Evolutionary conservation across 2,888 invertebrate species (phyloP), one percentile per base, ranked within the genome.

Genomic region (Resseliella maxima): DNA sequence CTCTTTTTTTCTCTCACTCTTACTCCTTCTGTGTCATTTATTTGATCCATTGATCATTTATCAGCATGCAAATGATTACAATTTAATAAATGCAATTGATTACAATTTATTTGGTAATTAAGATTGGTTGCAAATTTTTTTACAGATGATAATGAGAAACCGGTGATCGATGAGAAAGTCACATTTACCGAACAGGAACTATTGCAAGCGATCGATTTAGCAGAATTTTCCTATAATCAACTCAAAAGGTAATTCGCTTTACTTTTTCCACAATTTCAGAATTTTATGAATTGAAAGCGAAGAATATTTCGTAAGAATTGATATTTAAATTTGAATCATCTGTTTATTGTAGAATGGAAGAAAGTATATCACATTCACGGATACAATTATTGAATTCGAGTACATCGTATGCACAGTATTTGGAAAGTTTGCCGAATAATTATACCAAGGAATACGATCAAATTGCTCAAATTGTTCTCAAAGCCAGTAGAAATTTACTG

Each of bases 321-420:
- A 50, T 18, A 50, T 50, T 50, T 50, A 50, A 50, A 10, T 18
- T 50, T 50, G 2, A 18, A 50, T 2, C 50, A 21, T 50, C 15
- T 41, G 12, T 41, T 41, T 41, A 38, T 38, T 86, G 50, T 31
- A 91, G 91, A 10, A 87, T 90, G 1, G 91, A 91, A 87, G 87
- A 88, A n/a, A 89, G 88, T 87, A 88, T 91, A 0, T 50, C 89
- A 0, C 87, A 85, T 36, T 88, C 90, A 1, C 88, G 89, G 21
- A 89, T 91, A n/a, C 89, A 89, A 1, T 89, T 90, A 0, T 87
- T 88, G 87, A 90, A 90, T 87, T 90, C 90, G 10, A 90, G 89
- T 81, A 88, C 90, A 46, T 91, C 91, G 0, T 90, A 91, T 86
- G 88, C 88, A 1, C 90, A 90, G 87, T 87, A 90, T 15, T 86